Base-by-base conservation (phyloP, 1,140 invertebrate genomes). In the Diprion similis region DNA sequence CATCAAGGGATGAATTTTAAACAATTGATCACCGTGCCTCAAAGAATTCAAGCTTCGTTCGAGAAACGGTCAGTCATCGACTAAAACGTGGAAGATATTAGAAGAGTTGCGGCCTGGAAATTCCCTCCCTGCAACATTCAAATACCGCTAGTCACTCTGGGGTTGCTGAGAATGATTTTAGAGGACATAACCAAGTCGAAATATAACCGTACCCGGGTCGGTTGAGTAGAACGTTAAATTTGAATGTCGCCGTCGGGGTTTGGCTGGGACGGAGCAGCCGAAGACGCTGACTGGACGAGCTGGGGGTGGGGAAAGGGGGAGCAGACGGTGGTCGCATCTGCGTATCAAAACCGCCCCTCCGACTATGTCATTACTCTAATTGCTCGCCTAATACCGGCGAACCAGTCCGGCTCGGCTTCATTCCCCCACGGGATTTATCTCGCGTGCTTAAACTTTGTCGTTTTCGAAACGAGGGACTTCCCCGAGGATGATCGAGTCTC, bases 321-420 rank as follows among this genome's bases (percentile, higher is more conserved):
- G 24, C 24, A 37, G 24, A 37, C 24, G 24, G 24, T 37, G 24
- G 24, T 13, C 51, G 9, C 51, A 17, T 59, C 51, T 59, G 51
- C 51, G 51, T 59, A 59, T 59, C n/a, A 59, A 37, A 37, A 37
- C 24, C 24, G 51, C 51, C 51, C 11, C 11, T 15, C 51, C 9
- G n/a, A 59, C 51, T 59, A 15, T 59, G 51, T 59, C 51, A 59
- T 59, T 59, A 59, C 51, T 59, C 51, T 59, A 59, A 59, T 59
- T 59, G 51, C 51, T 9, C n/a, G 51, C 51, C 51, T 59, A 59
- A 59, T 59, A 17, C 51, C 51, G 51, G 6, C 51, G n/a, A 59
- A 59, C 51, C 51, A 59, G 51, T 59, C 51, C 51, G n/a, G 11
- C 51, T n/a, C 3, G 11, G 51, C 9, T 13, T 6, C 51, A 13